These are phyloP conservation scores for Hestina assimilis DNA, from an alignment of 1,140 invertebrate species.

Conservation along the genomic window DNA sequence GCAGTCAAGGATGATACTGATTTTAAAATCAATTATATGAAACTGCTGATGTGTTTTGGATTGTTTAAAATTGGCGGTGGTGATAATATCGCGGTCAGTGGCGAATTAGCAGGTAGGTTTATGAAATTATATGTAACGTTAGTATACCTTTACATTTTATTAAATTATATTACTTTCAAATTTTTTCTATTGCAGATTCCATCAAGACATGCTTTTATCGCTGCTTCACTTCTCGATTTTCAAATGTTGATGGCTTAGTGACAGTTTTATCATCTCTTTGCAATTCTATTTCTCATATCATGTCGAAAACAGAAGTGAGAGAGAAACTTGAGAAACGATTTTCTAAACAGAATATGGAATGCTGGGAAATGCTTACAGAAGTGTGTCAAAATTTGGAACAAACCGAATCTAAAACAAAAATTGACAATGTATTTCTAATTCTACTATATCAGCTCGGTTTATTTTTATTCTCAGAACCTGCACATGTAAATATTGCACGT, in stretches of 20 bases:
- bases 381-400: slow-evolving; percentile 71
- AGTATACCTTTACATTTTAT: background rate
- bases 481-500: slow-evolving; percentile 80
- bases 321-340: slow-evolving; percentile 77
- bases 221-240: slow-evolving; percentile 81
- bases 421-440: slow-evolving; percentile 81
- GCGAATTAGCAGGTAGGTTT: slow-evolving; percentile 79
- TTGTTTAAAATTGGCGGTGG: slow-evolving; percentile 80
- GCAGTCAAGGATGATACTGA: slow-evolving; percentile 79
- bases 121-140: slow-evolving; percentile 12
- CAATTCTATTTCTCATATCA: slow-evolving; percentile 75
- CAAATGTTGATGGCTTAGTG: slow-evolving; percentile 80
- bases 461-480: slow-evolving; percentile 83
- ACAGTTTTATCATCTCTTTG: slow-evolving; percentile 79
- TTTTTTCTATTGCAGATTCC: slow-evolving; percentile 68
- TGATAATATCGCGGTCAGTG: slow-evolving; percentile 73
- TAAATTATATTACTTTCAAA: background rate
- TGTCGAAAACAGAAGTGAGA: slow-evolving; percentile 70
- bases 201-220: slow-evolving; percentile 81
- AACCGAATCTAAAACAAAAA: slow-evolving; percentile 59
- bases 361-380: slow-evolving; percentile 81
- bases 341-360: slow-evolving; percentile 75
- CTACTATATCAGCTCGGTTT: slow-evolving; percentile 85
- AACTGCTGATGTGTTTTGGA: slow-evolving; percentile 81
- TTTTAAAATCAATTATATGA: slow-evolving; percentile 83